Evolutionary conservation across 2,113 vertebrate species (phyloP), one percentile per base, ranked within the genome.

Genomic region (Nestor notabilis): DNA sequence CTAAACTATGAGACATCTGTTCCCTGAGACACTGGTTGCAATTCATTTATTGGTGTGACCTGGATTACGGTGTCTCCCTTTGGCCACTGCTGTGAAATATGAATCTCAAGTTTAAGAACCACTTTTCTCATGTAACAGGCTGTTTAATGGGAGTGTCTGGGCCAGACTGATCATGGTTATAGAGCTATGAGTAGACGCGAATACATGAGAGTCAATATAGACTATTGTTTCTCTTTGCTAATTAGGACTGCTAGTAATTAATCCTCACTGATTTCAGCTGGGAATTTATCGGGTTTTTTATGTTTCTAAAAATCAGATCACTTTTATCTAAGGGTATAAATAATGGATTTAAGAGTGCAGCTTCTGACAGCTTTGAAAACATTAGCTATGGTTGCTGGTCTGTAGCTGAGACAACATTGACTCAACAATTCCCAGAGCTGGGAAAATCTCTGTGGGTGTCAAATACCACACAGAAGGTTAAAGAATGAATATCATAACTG

Each of bases 361-460:
- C 44, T 86, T 94, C 68, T 92, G 46, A 80, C 50, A 76, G 75
- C 85, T 92, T 93, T 90, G 92, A 90, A 85, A 92, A 95, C 52
- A 78, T 93, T 78, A 37, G 80, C 80, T 79, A 20, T 75, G n/a
- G 17, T 82, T 92, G 68, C 83, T 89, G 33, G 50, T 87, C 47
- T 90, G 85, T 89, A 93, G 81, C 82, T 81, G 76, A 89, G 72
- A 81, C 76, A 92, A 75, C 83, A 93, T 16, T 85, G 52, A 89
- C 81, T 93, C 4, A 9, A 93, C 55, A 49, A 52, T 83, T 96
- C 77, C 66, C 87, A 91, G 75, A 87, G 74, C 70, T 58, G 69
- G 41, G 69, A 89, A 96, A 94, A 89, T 89, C 83, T 94, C 94
- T 52, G 33, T 76, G 91, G 13, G 17, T 94, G 80, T 82, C 77